Evolutionary conservation across 2,113 vertebrate species (phyloP).

Genomic region (Morone saxatilis): DNA sequence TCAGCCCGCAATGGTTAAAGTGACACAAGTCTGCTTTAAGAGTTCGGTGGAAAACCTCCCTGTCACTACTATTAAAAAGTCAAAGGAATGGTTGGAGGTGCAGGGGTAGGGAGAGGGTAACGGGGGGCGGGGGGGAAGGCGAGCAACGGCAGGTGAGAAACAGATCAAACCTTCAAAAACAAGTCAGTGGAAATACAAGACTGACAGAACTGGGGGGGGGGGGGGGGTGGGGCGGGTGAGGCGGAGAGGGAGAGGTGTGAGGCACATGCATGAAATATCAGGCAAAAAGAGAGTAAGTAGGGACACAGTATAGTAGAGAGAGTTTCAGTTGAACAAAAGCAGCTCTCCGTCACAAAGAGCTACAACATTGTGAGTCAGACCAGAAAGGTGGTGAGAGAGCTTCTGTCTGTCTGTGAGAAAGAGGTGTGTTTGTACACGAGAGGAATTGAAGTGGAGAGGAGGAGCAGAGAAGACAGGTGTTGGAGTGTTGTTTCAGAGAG

Average conservation of each 20-base stretch:
- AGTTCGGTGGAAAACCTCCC: slow-evolving; percentile 59
- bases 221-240: not conserved
- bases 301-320: slow-evolving; percentile 9
- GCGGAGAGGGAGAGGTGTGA: slow-evolving; percentile 13
- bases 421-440: slow-evolving; percentile 26
- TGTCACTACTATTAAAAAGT: slow-evolving; percentile 33
- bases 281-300: slow-evolving; percentile 11
- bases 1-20: slow-evolving; percentile 53
- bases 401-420: slow-evolving; percentile 37
- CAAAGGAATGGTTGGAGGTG: slow-evolving; percentile 8
- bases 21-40: slow-evolving; percentile 60
- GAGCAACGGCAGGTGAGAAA: slow-evolving; percentile 40
- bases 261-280: slow-evolving; percentile 15
- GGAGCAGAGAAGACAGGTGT: slow-evolving; percentile 58
- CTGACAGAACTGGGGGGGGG: not conserved
- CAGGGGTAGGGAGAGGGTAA: not conserved
- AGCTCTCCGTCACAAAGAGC: slow-evolving; percentile 6
- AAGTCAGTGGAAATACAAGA: slow-evolving; percentile 50
- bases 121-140: slow-evolving; percentile 1
- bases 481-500: slow-evolving; percentile 67
- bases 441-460: not conserved
- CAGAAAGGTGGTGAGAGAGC: not conserved
- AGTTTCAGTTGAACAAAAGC: slow-evolving; percentile 48
- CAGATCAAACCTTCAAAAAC: slow-evolving; percentile 60
- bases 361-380: not conserved